Conservation (phyloP, 2,888 invertebrate genomes). For the Parnassius mnemosyne region DNA sequence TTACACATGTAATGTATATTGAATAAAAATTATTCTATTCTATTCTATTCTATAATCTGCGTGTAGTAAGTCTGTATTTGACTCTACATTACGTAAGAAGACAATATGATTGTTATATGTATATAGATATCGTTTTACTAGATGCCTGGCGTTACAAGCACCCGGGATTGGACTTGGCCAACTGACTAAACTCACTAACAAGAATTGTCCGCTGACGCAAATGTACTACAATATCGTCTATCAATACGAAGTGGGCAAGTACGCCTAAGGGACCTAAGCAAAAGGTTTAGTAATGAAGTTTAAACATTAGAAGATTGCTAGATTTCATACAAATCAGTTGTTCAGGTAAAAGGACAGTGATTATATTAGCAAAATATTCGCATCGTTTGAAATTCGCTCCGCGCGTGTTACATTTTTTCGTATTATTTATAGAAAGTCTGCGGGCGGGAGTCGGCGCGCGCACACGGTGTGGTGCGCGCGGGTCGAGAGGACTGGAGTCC, state of each 20-base stretch:
- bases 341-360: conserved; percentile 31
- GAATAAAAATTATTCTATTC: too few relatives aligned
- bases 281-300: neutral
- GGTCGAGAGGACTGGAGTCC: conserved; percentile 68
- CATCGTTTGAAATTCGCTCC: conserved; percentile 59
- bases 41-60: too few relatives aligned
- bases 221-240: conserved; percentile 6
- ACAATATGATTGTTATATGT: too few relatives aligned
- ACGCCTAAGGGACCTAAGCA: too few relatives aligned
- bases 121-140: too few relatives aligned
- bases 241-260: neutral
- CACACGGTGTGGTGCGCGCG: conserved; percentile 73
- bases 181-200: conserved; percentile 1
- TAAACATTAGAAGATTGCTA: neutral
- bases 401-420: conserved; percentile 72
- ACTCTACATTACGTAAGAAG: neutral
- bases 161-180: neutral
- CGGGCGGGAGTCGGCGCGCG: conserved; percentile 59
- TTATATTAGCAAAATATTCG: conserved; percentile 71
- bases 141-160: neutral
- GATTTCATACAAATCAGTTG: conserved; percentile 32
- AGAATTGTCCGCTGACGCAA: neutral
- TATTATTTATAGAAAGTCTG: conserved; percentile 79
- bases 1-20: too few relatives aligned
- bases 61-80: too few relatives aligned